Conservation (phyloP, 1,140 invertebrate species). For the Conus ventricosus region DNA sequence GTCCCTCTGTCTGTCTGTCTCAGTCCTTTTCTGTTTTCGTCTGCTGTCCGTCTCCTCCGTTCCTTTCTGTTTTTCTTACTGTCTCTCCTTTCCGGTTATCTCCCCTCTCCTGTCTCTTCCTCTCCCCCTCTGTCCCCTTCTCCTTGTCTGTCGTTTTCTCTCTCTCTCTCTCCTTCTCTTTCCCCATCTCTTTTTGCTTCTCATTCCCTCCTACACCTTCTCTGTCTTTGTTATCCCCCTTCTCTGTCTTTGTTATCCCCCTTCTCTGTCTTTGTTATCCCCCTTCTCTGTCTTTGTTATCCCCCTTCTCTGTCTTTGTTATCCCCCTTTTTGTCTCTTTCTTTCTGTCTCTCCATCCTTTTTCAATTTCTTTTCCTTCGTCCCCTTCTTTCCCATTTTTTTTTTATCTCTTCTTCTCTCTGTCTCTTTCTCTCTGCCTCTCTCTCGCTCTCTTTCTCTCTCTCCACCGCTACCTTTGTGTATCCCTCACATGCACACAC, state of each 20-base stretch:
- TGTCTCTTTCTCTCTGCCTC: not conserved
- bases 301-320: not conserved
- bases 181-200: not conserved
- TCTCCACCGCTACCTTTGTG: not conserved
- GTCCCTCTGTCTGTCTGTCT: not conserved
- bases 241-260: not conserved
- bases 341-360: not conserved
- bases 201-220: not conserved
- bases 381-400: not conserved
- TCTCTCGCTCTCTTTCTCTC: not conserved
- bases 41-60: not conserved
- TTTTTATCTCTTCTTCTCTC: too few relatives aligned
- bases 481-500: too few relatives aligned
- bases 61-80: not conserved
- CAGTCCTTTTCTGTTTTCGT: not conserved
- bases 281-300: not conserved
- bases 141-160: not conserved
- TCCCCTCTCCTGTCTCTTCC: not conserved
- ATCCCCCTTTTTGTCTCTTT: not conserved
- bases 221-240: not conserved
- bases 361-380: not conserved
- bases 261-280: not conserved
- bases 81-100: not conserved
- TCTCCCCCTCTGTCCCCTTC: not conserved
- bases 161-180: slow-evolving; percentile 12